Evolutionary conservation across 1,140 invertebrate genomes (phyloP), one percentile per base, ranked within the genome.

Genomic region (Cydia pomonella): DNA sequence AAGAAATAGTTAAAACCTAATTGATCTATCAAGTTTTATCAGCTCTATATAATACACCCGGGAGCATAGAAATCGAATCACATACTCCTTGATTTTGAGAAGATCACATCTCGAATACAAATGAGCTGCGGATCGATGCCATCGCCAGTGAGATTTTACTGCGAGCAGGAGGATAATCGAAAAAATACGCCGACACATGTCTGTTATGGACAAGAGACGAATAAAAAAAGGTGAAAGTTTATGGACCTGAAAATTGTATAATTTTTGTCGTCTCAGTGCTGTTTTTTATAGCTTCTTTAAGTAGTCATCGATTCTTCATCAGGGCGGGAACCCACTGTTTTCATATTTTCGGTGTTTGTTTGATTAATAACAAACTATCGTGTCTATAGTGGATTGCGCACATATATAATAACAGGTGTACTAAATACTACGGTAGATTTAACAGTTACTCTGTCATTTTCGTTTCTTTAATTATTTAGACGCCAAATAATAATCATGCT

Each of bases 51-150:
- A 78, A 75, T 12, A 80, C 83, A 74, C 75, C 71, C 72, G 75
- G 77, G 77, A 83, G 83, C 86, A 84, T 84, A 89, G 88, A 87
- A 91, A 92, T 92, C 89, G 88, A 92, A 92, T 92, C 90, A 92
- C 90, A 91, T 90, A 91, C 90, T 87, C 86, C 90, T 92, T 92
- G 90, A 92, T 92, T 92, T 88, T 89, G 90, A 86, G 87, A 83
- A 86, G 81, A 85, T 77, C 83, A 76, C 83, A 78, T 27, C 44
- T 59, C 72, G 89, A 90, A 92, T 92, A 90, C 83, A 80, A 86
- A 92, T 88, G 85, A 82, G 76, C 23, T 41, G 38, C 72, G 77
- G 73, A 83, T 82, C 84, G 87, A 87, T 86, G 71, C 66, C 13
- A 44, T 44, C 41, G 41, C 41, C 47, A 27, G 63, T 71, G 47